A percentile compares a stretch with the other conserved stretches of the same genome.
These are phyloP conservation scores for Mormyrus lacerda DNA, from an alignment of 2,113 vertebrate species.

Conservation along the genomic window DNA sequence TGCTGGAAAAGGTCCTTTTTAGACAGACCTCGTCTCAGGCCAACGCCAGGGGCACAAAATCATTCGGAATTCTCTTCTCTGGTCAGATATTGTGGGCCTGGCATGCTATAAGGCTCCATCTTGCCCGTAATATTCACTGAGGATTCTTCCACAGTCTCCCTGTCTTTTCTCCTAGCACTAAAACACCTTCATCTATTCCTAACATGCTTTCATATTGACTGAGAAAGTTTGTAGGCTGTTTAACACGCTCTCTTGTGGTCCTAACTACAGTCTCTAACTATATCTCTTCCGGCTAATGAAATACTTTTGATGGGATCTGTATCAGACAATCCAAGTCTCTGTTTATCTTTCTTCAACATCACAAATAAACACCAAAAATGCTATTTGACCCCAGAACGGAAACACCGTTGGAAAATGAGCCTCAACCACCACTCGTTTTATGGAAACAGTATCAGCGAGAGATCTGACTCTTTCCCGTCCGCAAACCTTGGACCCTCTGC, in stretches of 20 bases:
- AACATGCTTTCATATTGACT: not conserved
- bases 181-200: not conserved
- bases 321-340: not conserved
- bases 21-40: not conserved
- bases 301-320: conserved; percentile 18
- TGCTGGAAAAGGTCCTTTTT: not conserved
- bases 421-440: not conserved
- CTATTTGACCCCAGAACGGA: not conserved
- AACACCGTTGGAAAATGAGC: not conserved
- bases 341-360: not conserved
- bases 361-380: not conserved
- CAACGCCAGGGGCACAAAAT: not conserved
- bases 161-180: not conserved
- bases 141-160: not conserved
- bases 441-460: not conserved
- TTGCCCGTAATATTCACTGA: not conserved
- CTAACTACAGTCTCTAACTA: not conserved
- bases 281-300: not conserved
- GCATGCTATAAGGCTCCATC: not conserved
- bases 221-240: not conserved
- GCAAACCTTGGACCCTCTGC: not conserved
- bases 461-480: not conserved
- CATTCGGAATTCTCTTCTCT: not conserved
- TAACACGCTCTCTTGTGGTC: not conserved
- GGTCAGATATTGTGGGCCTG: not conserved